These are phyloP conservation scores for Triplophysa dalaica DNA, from an alignment of 2,113 vertebrate genomes.

Conservation along the genomic window DNA sequence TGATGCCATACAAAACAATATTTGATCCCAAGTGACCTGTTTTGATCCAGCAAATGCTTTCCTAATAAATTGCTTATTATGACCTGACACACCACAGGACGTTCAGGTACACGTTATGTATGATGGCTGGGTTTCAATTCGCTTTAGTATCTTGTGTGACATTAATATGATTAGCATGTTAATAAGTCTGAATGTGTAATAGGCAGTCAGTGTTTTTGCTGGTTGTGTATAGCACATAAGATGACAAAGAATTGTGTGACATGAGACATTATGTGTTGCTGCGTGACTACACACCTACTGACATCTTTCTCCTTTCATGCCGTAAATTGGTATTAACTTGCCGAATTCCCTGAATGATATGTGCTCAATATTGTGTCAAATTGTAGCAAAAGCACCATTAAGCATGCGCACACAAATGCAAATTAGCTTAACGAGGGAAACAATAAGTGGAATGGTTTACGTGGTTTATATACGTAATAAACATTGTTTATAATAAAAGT, in stretches of 20 bases:
- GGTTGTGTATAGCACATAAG: not conserved
- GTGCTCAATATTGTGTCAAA: not conserved
- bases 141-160: not conserved
- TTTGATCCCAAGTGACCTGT: conserved; percentile 17
- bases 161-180: conserved; percentile 7
- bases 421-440: not conserved
- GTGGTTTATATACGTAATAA: too few relatives aligned
- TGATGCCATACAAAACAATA: not conserved
- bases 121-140: not conserved
- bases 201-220: not conserved
- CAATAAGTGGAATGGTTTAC: not conserved
- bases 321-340: not conserved
- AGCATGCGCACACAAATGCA: not conserved
- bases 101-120: conserved; percentile 3
- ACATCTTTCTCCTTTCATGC: not conserved
- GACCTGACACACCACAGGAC: not conserved
- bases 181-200: not conserved
- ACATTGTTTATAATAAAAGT: too few relatives aligned
- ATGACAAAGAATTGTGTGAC: not conserved
- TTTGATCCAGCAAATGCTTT: conserved; percentile 24
- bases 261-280: not conserved
- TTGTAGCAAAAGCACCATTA: not conserved
- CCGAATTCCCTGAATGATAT: not conserved
- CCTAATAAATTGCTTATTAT: conserved; percentile 19
- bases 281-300: not conserved